phyloP scores from a whole-genome alignment of 2,113 vertebrate genomes.

The Peromyscus californicus region DNA sequence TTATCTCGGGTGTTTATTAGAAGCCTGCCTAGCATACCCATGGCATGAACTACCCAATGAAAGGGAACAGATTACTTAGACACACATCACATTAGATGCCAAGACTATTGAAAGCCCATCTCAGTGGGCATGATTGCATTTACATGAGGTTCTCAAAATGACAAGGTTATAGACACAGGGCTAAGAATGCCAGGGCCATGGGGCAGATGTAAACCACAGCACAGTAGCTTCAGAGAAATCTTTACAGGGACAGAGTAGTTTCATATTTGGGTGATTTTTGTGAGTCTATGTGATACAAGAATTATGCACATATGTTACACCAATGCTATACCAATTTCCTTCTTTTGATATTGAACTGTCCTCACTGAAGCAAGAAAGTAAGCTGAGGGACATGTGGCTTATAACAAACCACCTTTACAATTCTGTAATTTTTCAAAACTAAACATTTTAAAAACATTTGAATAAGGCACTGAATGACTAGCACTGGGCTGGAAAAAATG shows the following conservation, averaged over 20 bases:
- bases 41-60: neutral
- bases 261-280: neutral
- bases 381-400: neutral
- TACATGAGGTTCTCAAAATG: neutral
- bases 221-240: neutral
- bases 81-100: neutral
- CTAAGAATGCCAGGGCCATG: neutral
- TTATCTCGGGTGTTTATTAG: neutral
- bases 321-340: neutral
- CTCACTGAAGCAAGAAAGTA: neutral
- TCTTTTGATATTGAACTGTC: neutral
- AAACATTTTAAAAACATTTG: slow-evolving; percentile 13
- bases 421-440: slow-evolving; percentile 25
- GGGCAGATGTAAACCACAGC: neutral
- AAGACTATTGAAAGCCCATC: neutral
- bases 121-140: neutral
- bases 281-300: neutral
- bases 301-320: too few relatives aligned
- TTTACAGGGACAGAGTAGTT: neutral
- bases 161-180: neutral
- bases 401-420: neutral
- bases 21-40: neutral
- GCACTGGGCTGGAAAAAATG: neutral
- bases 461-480: neutral
- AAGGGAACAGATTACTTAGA: neutral